Percentiles rank a stretch among this genome's conserved stretches.
These are phyloP conservation scores for Patella ulyssiponensis DNA, from an alignment of 2,888 invertebrate species.

Conservation along the genomic window DNA sequence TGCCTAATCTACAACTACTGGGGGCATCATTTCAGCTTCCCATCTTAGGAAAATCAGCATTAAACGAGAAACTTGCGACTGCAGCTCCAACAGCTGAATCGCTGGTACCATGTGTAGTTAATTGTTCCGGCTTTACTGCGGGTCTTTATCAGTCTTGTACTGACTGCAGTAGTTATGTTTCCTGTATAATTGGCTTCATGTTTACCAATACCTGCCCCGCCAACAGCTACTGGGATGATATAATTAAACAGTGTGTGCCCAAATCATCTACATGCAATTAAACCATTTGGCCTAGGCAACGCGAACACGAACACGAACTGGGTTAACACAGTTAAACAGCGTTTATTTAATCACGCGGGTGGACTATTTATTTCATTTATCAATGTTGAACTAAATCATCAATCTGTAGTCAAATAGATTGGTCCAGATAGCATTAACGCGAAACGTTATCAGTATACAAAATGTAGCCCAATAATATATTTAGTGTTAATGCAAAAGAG, in stretches of 20 bases:
- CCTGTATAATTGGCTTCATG: neutral
- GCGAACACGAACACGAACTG: too few relatives aligned
- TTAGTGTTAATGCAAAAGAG: too few relatives aligned
- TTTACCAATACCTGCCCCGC: neutral
- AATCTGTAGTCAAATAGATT: too few relatives aligned
- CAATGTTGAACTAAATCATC: too few relatives aligned
- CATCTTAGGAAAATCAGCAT: too few relatives aligned
- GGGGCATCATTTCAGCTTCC: too few relatives aligned
- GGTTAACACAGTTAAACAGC: too few relatives aligned
- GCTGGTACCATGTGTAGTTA: neutral
- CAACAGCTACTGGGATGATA: neutral
- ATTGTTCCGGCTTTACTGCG: neutral
- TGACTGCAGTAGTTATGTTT: neutral
- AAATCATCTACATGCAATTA: neutral
- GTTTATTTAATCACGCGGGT: too few relatives aligned
- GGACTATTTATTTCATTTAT: too few relatives aligned
- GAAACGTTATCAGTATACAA: too few relatives aligned
- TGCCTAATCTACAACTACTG: neutral
- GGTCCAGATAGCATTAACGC: too few relatives aligned
- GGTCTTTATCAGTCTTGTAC: slow-evolving; percentile 1
- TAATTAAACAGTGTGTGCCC: neutral
- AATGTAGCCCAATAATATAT: too few relatives aligned
- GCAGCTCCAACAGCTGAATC: neutral
- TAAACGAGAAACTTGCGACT: neutral
- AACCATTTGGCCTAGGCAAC: neutral